These are phyloP conservation scores for Thamnophis sirtalis DNA, from an alignment of 2,113 vertebrate species.

Conservation along the genomic window DNA sequence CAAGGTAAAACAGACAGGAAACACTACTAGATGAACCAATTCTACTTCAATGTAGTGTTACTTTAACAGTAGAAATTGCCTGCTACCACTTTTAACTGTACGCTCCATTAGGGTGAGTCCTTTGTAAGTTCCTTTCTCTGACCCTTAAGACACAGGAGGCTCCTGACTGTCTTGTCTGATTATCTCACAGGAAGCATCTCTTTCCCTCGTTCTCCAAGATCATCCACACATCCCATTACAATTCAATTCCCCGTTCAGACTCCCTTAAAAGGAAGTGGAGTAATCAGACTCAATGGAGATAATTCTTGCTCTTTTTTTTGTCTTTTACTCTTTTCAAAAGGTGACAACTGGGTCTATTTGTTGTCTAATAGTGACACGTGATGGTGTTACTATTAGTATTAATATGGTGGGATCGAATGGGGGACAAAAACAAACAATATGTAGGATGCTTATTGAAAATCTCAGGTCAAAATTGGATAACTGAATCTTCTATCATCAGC, in stretches of 20 bases:
- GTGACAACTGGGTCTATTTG: background rate
- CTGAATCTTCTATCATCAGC: slow-evolving; percentile 32
- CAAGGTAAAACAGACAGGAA: background rate
- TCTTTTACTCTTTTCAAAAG: background rate
- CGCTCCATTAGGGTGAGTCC: background rate
- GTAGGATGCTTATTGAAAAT: slow-evolving; percentile 49
- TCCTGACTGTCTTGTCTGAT: background rate
- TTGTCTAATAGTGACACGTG: background rate
- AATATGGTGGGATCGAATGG: background rate
- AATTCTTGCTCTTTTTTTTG: background rate
- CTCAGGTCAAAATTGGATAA: slow-evolving; percentile 44
- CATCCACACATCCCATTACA: background rate
- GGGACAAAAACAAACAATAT: slow-evolving; percentile 18
- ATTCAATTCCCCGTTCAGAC: background rate
- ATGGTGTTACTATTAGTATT: no score
- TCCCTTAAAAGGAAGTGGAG: background rate
- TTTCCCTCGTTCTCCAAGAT: background rate
- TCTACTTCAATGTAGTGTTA: background rate
- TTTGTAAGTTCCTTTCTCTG: background rate
- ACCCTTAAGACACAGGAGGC: background rate
- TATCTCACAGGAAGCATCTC: background rate
- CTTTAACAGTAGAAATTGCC: no score
- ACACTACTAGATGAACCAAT: background rate
- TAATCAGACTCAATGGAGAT: background rate
- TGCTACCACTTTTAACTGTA: no score